Evolutionary conservation across 2,113 vertebrate genomes (phyloP).

Genomic region (Strix uralensis): DNA sequence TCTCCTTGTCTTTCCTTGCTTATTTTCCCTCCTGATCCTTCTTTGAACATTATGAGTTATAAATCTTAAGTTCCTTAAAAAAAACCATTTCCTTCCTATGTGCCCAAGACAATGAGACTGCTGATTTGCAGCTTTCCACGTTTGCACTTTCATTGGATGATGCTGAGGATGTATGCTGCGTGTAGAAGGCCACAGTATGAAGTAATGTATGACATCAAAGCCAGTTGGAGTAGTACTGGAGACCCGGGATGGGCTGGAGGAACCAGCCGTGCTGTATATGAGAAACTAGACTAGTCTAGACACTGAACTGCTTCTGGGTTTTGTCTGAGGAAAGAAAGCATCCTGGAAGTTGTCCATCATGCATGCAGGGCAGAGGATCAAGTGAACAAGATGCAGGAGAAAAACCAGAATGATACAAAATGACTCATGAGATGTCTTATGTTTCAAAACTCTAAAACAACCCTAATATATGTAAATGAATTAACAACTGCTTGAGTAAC

Average conservation of each 20-base stretch:
- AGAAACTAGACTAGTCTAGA: neutral
- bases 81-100: neutral
- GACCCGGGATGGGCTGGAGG: neutral
- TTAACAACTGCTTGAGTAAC: neutral
- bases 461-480: neutral
- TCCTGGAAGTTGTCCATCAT: neutral
- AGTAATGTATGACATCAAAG: neutral
- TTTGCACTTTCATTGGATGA: neutral
- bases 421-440: neutral
- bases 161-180: neutral
- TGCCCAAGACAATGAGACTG: neutral
- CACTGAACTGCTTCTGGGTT: neutral
- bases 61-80: neutral
- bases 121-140: neutral
- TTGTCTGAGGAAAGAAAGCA: neutral
- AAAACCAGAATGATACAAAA: neutral
- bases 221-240: neutral
- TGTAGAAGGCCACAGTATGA: neutral
- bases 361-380: neutral
- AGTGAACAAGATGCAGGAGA: neutral
- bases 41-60: neutral
- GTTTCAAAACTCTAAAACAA: neutral
- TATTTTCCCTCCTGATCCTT: neutral
- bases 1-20: neutral
- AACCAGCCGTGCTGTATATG: neutral